Evolutionary conservation across 1,140 invertebrate genomes (phyloP).

Genomic region (Palaemon carinicauda): DNA sequence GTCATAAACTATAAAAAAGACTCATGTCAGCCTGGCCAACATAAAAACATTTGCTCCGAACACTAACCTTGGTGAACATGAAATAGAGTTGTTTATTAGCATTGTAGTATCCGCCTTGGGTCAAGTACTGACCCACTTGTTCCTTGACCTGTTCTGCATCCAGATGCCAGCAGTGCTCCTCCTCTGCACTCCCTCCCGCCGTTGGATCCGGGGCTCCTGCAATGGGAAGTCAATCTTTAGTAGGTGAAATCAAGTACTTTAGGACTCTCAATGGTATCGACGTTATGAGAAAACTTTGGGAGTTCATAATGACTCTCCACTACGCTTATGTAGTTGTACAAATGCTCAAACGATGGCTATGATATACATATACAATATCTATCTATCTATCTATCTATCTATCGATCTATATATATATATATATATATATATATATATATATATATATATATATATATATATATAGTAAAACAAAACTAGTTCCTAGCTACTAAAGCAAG

Average conservation of each 20-base stretch:
- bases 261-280: not conserved
- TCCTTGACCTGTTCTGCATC: conserved; percentile 87
- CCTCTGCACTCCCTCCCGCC: conserved; percentile 83
- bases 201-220: conserved; percentile 85
- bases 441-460: not conserved
- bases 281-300: not conserved
- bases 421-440: not conserved
- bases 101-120: conserved; percentile 83
- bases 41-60: too few species aligned
- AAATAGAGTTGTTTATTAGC: conserved; percentile 82
- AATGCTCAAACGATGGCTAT: not conserved
- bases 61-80: conserved; percentile 80
- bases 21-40: too few species aligned
- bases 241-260: not conserved
- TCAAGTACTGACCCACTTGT: conserved; percentile 82
- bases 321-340: not conserved
- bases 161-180: conserved; percentile 85
- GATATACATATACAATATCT: not conserved
- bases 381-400: too few species aligned
- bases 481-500: too few species aligned
- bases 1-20: too few species aligned
- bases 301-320: not conserved
- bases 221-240: not conserved
- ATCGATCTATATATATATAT: not conserved
- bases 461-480: too few species aligned